phyloP scores from a whole-genome alignment of 2,113 vertebrate genomes.

The Oryzias curvinotus region DNA sequence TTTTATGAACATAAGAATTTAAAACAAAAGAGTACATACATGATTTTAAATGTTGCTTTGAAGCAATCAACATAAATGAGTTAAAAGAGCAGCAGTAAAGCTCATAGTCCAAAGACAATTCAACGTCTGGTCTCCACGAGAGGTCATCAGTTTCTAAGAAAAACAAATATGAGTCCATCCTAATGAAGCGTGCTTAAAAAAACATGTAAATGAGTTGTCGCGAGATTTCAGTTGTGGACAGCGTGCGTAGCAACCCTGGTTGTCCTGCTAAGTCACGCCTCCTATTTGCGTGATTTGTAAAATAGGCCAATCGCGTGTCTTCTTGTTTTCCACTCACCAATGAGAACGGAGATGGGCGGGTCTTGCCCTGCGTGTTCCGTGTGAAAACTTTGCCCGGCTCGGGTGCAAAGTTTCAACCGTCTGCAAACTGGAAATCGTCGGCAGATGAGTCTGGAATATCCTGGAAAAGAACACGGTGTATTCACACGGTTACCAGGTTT shows the following conservation, averaged over 20 bases:
- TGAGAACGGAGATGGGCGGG: slow-evolving; percentile 46
- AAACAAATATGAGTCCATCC: too few species aligned
- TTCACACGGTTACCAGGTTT: neutral
- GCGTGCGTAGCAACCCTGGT: slow-evolving; percentile 69
- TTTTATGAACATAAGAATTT: too few species aligned
- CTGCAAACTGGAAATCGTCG: slow-evolving; percentile 79
- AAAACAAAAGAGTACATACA: too few species aligned
- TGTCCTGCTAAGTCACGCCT: slow-evolving; percentile 4
- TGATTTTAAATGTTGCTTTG: neutral
- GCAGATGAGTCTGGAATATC: slow-evolving; percentile 37
- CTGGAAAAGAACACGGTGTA: neutral
- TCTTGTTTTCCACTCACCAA: slow-evolving; percentile 26
- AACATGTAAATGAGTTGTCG: slow-evolving; percentile 3
- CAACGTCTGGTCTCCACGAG: slow-evolving; percentile 43
- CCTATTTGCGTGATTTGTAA: slow-evolving; percentile 6
- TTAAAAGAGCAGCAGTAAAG: too few species aligned
- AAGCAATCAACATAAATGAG: neutral
- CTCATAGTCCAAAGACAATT: too few species aligned
- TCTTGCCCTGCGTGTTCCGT: slow-evolving; percentile 77
- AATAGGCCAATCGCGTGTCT: slow-evolving; percentile 19
- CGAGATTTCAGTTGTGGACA: slow-evolving; percentile 25
- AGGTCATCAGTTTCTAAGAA: slow-evolving; percentile 36
- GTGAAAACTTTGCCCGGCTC: slow-evolving; percentile 94
- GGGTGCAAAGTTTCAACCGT: slow-evolving; percentile 98
- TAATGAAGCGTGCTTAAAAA: too few species aligned